Percentiles rank a stretch among this genome's conserved stretches.
phyloP scores from a whole-genome alignment of 2,797 vertebrate genomes.

The Gymnothorax reevesii region DNA sequence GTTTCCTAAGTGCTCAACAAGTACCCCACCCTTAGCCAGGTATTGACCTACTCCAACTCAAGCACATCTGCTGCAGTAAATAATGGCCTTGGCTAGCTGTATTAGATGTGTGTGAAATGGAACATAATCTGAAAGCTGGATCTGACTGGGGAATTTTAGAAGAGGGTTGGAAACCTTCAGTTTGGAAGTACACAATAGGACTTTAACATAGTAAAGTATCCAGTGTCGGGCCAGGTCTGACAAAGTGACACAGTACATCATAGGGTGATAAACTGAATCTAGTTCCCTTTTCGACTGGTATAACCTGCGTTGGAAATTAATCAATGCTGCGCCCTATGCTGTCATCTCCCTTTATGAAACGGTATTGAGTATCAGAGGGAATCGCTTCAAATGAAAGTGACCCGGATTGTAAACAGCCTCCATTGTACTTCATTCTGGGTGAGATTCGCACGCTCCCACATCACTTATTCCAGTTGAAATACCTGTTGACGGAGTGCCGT shows the following conservation, averaged over 20 bases:
- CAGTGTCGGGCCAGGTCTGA: background rate
- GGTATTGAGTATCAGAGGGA: background rate
- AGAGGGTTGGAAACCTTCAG: too few species aligned
- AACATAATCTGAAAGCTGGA: too few species aligned
- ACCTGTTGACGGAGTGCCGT: conserved; percentile 5
- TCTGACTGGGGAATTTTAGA: too few species aligned
- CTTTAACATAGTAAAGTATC: background rate
- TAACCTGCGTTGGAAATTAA: background rate
- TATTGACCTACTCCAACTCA: too few species aligned
- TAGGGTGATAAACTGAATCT: background rate
- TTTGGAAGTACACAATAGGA: background rate
- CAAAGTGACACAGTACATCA: background rate
- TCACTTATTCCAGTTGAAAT: background rate
- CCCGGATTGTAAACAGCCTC: background rate
- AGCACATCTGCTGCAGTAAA: too few species aligned
- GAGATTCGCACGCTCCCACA: background rate
- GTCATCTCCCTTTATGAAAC: background rate
- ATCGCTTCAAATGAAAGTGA: background rate
- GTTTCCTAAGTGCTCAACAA: too few species aligned
- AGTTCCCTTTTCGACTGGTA: background rate
- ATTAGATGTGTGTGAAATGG: too few species aligned
- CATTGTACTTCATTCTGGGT: background rate
- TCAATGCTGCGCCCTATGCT: background rate
- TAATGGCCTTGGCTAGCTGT: too few species aligned
- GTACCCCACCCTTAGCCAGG: too few species aligned